Base-by-base conservation (phyloP, 2,888 invertebrate genomes). In the Dastarcus helophoroides region DNA sequence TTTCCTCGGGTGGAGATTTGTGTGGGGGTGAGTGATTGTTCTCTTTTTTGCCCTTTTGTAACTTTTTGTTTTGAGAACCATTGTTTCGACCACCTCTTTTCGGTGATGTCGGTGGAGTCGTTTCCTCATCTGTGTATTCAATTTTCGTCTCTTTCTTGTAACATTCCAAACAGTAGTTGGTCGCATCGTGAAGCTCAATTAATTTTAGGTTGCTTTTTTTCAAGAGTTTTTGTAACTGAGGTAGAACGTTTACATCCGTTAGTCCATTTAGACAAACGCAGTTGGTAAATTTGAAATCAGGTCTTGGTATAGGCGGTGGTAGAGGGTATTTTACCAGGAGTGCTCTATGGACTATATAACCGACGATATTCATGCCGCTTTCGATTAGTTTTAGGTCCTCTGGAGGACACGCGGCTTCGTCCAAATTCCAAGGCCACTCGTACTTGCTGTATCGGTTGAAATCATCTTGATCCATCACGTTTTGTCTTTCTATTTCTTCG, bases 91-190 rank as follows among this genome's bases (percentile, higher is more conserved):
- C n/a, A n/a, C n/a, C n/a, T n/a, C n/a, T n/a, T n/a, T n/a, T n/a
- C n/a, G n/a, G n/a, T n/a, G n/a, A n/a, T n/a, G n/a, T n/a, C n/a
- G n/a, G n/a, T n/a, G n/a, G n/a, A n/a, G n/a, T n/a, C n/a, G n/a
- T n/a, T n/a, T n/a, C n/a, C n/a, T n/a, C n/a, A n/a, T n/a, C n/a
- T n/a, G n/a, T n/a, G n/a, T n/a, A n/a, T n/a, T n/a, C n/a, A n/a
- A n/a, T n/a, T n/a, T n/a, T n/a, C n/a, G n/a, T n/a, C n/a, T 76
- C 75, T 5, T 44, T 40, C 50, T 69, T 69, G 43, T 65, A 76
- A 22, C 52, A 56, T 31, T 63, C 56, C 4, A 77, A 48, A 43
- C 74, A 74, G 52, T 62, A 68, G 46, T 74, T 69, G 8, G 75
- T 64, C n/a, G 68, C 71, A 15, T 56, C 50, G 31, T 48, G 43